Base-by-base conservation (phyloP, 2,888 invertebrate genomes). In the Pachycephus smyrnensis region DNA sequence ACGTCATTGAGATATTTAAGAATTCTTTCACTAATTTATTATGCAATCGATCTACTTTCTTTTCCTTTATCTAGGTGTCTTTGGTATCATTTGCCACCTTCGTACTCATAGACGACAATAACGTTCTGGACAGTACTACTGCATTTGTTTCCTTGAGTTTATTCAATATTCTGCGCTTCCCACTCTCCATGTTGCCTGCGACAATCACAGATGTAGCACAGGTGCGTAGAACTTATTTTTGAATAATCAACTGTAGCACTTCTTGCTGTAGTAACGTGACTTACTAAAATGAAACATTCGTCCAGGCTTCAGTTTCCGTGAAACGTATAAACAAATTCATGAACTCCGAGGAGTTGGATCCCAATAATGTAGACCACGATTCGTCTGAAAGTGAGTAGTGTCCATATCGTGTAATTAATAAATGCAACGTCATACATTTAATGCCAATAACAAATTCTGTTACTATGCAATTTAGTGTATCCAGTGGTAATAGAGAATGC, bases 61-160 rank as follows among this genome's bases (percentile, higher is more conserved):
- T 82, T 82, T 15, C 11, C 31, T 79, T 81, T 74, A 82, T 82
- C 85, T 93, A 96, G 96, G 96, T 96, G 83, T 96, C 96, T 91
- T 94, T 97, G 93, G 96, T 96, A 90, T 96, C 97, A 92, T 97
- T 98, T 93, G 97, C 96, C 88, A 97, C 97, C 89, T 98, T 95
- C 93, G 96, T 98, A 86, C 93, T 98, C 92, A 94, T 96, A 90
- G 96, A 96, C 92, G 95, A 96, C 89, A 94, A 94, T 79, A 95
- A 98, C 92, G 94, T 96, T 85, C 94, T 98, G 92, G 96, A 97
- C 92, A 96, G 98, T 89, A 94, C 95, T 92, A 97, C 95, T 92
- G 98, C 98, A 90, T 99, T 99, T 93, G 98, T 98, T 89, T 97
- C 98, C 89, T 94, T 99, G 90, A 97, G 98, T 92, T 95, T 99